Evolutionary conservation across 2,888 invertebrate genomes (phyloP), one percentile per base, ranked within the genome.

Genomic region (Agrilus cyanescens): DNA sequence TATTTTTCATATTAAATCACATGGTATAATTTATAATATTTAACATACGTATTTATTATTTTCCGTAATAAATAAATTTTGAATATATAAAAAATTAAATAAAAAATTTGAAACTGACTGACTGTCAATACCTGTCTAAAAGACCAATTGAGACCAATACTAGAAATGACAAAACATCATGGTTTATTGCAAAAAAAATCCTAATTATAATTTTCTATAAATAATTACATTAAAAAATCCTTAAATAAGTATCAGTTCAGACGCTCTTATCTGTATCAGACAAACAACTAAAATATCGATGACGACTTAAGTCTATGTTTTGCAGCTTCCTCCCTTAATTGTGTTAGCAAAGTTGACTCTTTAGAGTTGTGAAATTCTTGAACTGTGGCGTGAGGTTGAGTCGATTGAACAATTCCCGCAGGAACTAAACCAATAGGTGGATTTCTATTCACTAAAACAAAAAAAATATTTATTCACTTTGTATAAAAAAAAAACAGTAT

Each of bases 351-450:
- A 3, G 61, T 54, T 0, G 66, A 67, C 45, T 67, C 70, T 50
- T 70, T 70, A 14, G 68, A 63, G 51, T 70, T 70, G 43, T 59
- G 53, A 57, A 70, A 71, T 5, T 59, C 55, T 38, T 61, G 57
- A 15, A 63, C 55, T 41, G 55, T 58, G 4, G 61, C 54, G 29
- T 58, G 51, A 1, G 70, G 70, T 38, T 67, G 67, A 5, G 67
- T 63, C 4, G 69, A 69, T 50, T 69, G 68, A 3, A 68, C 65
- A 41, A 70, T 69, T 12, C 70, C 70, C 4, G 66, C 68, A 12
- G 70, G 70, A n/a, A 63, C 60, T 32, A 68, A 52, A 3, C 63
- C 61, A 38, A 60, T 49, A 8, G 65, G 65, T 16, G 65, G 66
- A 50, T 64, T 63, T 37, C 66, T 52, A 48, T 65, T 63, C 4